Evolutionary conservation across 2,113 vertebrate species (phyloP).

Genomic region (Nothobranchius furzeri): DNA sequence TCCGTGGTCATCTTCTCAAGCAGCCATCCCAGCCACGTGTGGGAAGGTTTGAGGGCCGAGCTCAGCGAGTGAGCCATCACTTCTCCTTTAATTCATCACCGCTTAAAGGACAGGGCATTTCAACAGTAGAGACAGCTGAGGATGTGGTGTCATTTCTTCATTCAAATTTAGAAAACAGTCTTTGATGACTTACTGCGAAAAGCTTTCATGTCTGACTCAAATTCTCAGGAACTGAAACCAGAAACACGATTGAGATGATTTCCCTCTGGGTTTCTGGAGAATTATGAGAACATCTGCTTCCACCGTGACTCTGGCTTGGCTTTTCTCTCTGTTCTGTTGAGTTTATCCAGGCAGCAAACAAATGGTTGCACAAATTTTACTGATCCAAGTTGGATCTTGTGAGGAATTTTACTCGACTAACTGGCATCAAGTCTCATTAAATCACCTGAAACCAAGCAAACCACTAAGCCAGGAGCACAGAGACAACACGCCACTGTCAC

Average conservation of each 20-base stretch:
- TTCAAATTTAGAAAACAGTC: background rate
- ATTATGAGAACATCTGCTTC: background rate
- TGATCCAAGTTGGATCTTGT: background rate
- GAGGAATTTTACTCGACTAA: background rate
- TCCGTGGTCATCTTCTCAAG: constrained; percentile 1
- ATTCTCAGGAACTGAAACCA: constrained; percentile 1
- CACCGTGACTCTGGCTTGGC: background rate
- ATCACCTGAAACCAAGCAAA: too few species aligned
- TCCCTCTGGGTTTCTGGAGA: background rate
- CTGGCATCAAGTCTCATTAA: background rate
- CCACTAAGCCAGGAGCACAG: too few species aligned
- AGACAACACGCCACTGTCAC: too few species aligned
- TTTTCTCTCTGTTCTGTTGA: background rate
- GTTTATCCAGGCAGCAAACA: background rate
- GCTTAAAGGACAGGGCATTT: too few species aligned
- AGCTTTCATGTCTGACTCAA: background rate
- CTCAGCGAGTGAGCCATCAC: background rate
- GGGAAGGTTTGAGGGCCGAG: background rate
- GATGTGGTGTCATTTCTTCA: background rate
- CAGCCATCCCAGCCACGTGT: background rate
- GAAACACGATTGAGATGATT: background rate
- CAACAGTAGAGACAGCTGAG: background rate
- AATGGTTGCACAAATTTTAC: background rate
- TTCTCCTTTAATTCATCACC: background rate
- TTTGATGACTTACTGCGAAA: background rate